Evolutionary conservation across 2,113 vertebrate species (phyloP), one percentile per base, ranked within the genome.

Genomic region (Sinocyclocheilus rhinocerous): DNA sequence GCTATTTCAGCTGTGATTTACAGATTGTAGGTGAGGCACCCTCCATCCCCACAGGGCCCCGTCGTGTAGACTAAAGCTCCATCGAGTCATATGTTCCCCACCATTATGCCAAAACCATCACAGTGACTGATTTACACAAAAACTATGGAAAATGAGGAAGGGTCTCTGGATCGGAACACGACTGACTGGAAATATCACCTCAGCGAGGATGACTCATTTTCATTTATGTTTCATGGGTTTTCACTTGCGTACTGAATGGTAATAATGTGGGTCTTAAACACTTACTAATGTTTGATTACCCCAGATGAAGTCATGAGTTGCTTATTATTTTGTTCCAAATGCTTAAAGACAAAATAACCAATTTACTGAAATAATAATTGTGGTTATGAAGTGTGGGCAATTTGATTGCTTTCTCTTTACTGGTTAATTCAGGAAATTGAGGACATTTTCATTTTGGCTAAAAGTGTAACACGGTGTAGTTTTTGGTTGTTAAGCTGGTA

Each of bases 1-100:
- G 90, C 88, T 92, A 77, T 91, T 87, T 87, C 91, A 94, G 91
- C 92, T 93, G 93, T 88, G 86, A 73, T 52, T 81, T 61, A 79
- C 77, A 84, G 76, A 75, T 83, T 76, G 45, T 80, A 63, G 67
- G 52, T 50, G 36, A 84, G 77, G 36, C 18, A 22, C 45, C 72
- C 26, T 80, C 61, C 36, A 39, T 45, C 50, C 26, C 36, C 70
- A 81, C 29, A n/a, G 39, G 52, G 84, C 65, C 75, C 61, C n/a
- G 11, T 11, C 26, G 24, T 69, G 50, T 59, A 57, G 59, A 83
- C 6, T 76, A 76, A 61, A 70, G 22, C 55, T 61, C 59, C 52
- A 77, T 59, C 0, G 36, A 83, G 72, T 67, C 75, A 83, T 55
- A 84, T 36, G 73, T 42, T 79, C 77, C 77, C 80, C 83, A 88